Evolutionary conservation across 2,113 vertebrate species (phyloP).

Genomic region (Zosterops lateralis): DNA sequence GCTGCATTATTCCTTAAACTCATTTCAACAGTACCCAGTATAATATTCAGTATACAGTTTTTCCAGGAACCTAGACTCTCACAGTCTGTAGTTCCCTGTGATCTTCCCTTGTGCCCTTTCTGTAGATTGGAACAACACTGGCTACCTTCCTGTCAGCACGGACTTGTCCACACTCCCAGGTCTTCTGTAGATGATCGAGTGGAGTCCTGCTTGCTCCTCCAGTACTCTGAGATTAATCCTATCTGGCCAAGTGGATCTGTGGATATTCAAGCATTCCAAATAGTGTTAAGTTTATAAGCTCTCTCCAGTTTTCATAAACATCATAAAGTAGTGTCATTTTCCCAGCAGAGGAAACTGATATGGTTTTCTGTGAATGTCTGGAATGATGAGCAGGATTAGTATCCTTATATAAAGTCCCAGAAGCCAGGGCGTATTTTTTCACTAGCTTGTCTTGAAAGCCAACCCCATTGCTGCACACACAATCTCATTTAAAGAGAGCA

Average conservation of each 20-base stretch:
- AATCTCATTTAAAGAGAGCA: not conserved
- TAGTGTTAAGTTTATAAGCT: not conserved
- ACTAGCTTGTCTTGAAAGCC: not conserved
- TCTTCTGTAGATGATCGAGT: rapidly evolving
- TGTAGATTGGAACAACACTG: not conserved
- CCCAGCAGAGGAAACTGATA: not conserved
- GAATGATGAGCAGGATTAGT: not conserved
- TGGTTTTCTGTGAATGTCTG: not conserved
- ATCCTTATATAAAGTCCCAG: not conserved
- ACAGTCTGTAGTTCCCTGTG: not conserved
- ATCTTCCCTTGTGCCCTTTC: not conserved
- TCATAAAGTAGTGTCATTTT: not conserved
- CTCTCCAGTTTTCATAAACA: not conserved
- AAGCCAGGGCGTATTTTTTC: not conserved
- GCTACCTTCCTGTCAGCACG: not conserved
- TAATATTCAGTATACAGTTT: not conserved
- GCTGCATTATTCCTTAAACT: not conserved
- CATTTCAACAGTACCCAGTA: not conserved
- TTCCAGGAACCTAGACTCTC: not conserved
- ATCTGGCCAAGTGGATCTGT: not conserved
- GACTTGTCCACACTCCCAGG: not conserved
- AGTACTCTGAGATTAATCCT: not conserved
- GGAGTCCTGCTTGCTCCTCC: not conserved
- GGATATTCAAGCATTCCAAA: not conserved
- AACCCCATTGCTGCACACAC: not conserved